Percentiles rank a stretch among this genome's conserved stretches.
phyloP scores from a whole-genome alignment of 2,888 invertebrate species.

The Willowsia nigromaculata region DNA sequence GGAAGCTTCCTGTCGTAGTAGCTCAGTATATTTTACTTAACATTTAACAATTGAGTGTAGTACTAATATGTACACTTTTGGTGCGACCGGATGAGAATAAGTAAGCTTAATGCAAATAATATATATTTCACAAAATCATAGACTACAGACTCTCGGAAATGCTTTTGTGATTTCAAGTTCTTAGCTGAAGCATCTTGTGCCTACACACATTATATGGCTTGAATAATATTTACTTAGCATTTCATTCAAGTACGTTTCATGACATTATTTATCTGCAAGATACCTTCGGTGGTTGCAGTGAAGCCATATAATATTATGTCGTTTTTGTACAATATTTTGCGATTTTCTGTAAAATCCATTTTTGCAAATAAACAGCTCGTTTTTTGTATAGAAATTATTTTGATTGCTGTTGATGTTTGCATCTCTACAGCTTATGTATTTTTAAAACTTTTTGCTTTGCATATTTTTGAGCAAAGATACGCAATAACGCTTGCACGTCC shows the following conservation, averaged over 20 bases:
- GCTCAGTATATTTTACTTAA: not conserved
- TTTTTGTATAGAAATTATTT: not conserved
- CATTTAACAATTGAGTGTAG: not conserved
- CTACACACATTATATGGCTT: conserved; percentile 1
- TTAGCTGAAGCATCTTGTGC: conserved; percentile 45
- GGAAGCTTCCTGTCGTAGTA: not conserved
- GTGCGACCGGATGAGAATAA: not conserved
- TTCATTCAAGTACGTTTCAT: conserved; percentile 39
- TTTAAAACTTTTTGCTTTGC: not conserved
- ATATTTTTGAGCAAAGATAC: not conserved
- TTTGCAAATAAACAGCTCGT: not conserved
- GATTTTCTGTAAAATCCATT: not conserved
- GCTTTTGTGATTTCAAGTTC: conserved; percentile 57
- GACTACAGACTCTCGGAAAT: conserved; percentile 18
- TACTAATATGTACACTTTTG: not conserved
- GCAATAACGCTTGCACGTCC: not conserved
- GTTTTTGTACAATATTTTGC: not conserved
- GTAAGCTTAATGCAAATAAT: not conserved
- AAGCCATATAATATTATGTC: not conserved
- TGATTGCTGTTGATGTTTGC: not conserved
- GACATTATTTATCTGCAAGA: conserved; percentile 4
- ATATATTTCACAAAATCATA: not conserved
- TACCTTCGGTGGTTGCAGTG: not conserved
- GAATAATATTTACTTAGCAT: conserved; percentile 61
- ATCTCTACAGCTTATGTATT: not conserved